Evolutionary conservation across 2,113 vertebrate genomes (phyloP), one percentile per base, ranked within the genome.

Genomic region (Cisticola juncidis): DNA sequence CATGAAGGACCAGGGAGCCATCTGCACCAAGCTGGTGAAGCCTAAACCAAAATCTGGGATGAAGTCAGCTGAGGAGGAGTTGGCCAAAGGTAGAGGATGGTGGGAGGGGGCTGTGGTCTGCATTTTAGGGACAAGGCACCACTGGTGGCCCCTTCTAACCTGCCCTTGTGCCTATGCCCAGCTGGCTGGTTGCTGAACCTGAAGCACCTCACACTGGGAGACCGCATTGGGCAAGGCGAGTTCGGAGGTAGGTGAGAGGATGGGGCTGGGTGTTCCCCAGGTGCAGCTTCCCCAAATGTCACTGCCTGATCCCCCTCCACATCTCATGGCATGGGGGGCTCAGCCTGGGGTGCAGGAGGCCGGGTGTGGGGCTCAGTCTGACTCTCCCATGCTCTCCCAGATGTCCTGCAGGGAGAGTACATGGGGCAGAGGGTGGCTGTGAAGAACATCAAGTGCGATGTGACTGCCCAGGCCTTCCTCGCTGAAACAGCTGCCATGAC

Each of bases 381-480:
- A 38, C 11, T 10, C 61, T 14, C 4, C 2, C 3, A 1, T 24
- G 78, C 21, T 71, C 70, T 76, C 56, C 5, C 92, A 99, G 99
- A 98, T 2, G 99, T 99, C 44, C 98, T 98, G 74, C 97, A 98
- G 96, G 99, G 99, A 0, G 98, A 98, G 35, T 99, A 99, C 56
- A 98, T 98, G 97, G 98, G 98, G 58, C 98, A 99, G 97, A 98
- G 98, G 88, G 99, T 99, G 97, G 99, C 99, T 0, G 98, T 99
- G 81, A 99, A 99, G 98, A 99, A 98, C 94, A 98, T 99, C 84
- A 99, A 99, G 96, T 99, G 98, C 3, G 99, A 99, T 2, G 99
- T 99, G 51, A 99, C 98, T 0, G 98, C 99, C 53, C 99, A 99
- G 95, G 98, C 98, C 81, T 99, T 99, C 97, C 97, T 99, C 8